Base-by-base conservation (phyloP, 2,113 vertebrate genomes). In the Gadus chalcogrammus region DNA sequence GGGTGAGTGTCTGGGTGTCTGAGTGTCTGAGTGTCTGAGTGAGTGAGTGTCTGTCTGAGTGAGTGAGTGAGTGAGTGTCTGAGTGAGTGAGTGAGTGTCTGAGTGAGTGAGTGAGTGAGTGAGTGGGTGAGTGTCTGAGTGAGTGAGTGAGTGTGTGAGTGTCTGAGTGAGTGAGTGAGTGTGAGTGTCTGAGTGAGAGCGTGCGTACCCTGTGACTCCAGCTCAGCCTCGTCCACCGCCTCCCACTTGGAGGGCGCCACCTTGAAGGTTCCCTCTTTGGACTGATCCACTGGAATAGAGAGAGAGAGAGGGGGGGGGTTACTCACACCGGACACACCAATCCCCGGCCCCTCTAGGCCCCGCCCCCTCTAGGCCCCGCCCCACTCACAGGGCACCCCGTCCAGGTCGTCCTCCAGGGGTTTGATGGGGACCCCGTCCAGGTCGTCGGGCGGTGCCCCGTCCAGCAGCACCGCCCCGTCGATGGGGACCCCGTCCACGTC, bases 191-290 rank as follows among this genome's bases (percentile, higher is more conserved):
- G 28, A 31, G 28, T 31, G 28, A 4, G 5, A 13, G 42, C 2
- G 42, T 48, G 42, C 2, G 87, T 78, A 98, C 97, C 97, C 89
- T 99, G 97, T 79, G 95, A 90, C 86, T 95, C 91, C 68, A 99
- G 88, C 81, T 95, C 95, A 0, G 97, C 79, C 84, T 97, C 97
- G 79, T 99, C 96, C 74, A 99, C 97, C 56, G 94, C 97, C 90
- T 99, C 97, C 97, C 97, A 99, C 79, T 99, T 99, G 0, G 97
- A 99, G 16, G 97, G 97, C 0, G 97, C 97, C 72, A 98, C 94
- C 89, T 99, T 99, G 87, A 99, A 99, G 74, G 96, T 92, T 0
- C 95, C 91, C 64, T 95, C 95, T 77, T 97, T 97, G 1, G 93
- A 87, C 8, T 80, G 82, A 72, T 92, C 91, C 27, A 93, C 92